These are phyloP conservation scores for Sussaba pulchella DNA, from an alignment of 2,888 invertebrate genomes.

Conservation along the genomic window DNA sequence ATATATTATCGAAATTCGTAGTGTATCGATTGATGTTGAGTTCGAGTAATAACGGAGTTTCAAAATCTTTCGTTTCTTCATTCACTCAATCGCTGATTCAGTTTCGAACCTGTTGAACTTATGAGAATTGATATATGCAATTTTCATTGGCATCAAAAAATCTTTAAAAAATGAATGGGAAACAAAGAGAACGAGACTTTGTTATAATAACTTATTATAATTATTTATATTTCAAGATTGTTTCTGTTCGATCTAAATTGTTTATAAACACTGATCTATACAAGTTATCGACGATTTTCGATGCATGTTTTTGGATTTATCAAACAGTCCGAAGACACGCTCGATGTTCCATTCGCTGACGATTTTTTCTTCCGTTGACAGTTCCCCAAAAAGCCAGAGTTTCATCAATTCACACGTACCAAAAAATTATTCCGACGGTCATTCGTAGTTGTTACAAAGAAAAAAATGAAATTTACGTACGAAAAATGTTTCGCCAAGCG, in stretches of 20 bases:
- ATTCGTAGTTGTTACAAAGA: constrained; percentile 44
- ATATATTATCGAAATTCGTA: no score
- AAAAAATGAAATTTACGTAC: constrained; percentile 1
- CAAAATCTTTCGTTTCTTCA: no score
- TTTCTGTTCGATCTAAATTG: constrained; percentile 34
- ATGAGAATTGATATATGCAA: no score
- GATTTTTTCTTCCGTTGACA: not conserved
- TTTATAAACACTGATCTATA: constrained; percentile 49
- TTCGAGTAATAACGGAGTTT: no score
- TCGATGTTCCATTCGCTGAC: constrained; percentile 14
- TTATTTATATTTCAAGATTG: constrained; percentile 50
- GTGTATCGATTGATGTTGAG: no score
- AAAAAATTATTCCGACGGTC: constrained; percentile 30
- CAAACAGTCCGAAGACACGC: constrained; percentile 4
- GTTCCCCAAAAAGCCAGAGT: not conserved
- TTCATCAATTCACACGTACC: constrained; percentile 21
- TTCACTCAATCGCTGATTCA: no score
- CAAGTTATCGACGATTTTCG: constrained; percentile 37
- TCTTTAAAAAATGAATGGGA: not conserved
- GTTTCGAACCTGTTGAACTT: no score
- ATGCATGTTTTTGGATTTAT: constrained; percentile 9
- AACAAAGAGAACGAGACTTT: constrained; percentile 11
- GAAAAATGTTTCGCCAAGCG: constrained; percentile 12
- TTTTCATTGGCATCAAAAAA: no score
- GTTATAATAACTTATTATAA: constrained; percentile 64